Base-by-base conservation (phyloP, 2,797 vertebrate genomes). In the Nothura maculosa region DNA sequence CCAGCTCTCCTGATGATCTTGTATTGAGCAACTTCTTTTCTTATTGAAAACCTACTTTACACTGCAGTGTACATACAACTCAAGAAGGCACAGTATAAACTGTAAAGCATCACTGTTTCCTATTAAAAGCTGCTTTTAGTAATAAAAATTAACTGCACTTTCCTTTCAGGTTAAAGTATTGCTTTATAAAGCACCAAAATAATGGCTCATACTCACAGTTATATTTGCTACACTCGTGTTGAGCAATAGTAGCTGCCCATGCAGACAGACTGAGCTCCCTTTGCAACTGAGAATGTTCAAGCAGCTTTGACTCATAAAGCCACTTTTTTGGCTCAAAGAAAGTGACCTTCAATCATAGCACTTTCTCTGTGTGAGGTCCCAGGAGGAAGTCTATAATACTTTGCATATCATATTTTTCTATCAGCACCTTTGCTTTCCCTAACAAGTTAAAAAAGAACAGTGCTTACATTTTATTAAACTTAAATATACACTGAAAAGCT, bases 161-260 rank as follows among this genome's bases (percentile, higher is more conserved):
- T 81, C 50, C 34, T 15, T 21, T 38, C 10, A 4, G 25, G 55
- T 87, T 84, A 80, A 61, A 42, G n/a, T 10, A 40, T 20, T 55
- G 84, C 36, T 89, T 87, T 72, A 42, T 42, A 61, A 61, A 85
- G 78, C 25, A 38, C 4, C 22, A 61, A 28, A 80, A n/a, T 57
- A 78, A 69, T 14, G 17, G 19, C 19, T 77, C 61, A 47, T 10
- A 20, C 5, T 40, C 52, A 28, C 27, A 47, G n/a, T 30, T 55
- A 25, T 1, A 2, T 47, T 58, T 81, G 76, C 75, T 81, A 22
- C 6, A 60, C 6, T n/a, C 60, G 40, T 32, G 4, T 7, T 34
- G 47, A 22, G 11, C 43, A n/a, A 24, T 6, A 84, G 20, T 24
- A 63, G 64, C 10, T 63, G 27, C 50, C 12, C 34, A 0, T 4